phyloP scores from a whole-genome alignment of 2,113 vertebrate genomes.

The Chloropsis cyanopogon region DNA sequence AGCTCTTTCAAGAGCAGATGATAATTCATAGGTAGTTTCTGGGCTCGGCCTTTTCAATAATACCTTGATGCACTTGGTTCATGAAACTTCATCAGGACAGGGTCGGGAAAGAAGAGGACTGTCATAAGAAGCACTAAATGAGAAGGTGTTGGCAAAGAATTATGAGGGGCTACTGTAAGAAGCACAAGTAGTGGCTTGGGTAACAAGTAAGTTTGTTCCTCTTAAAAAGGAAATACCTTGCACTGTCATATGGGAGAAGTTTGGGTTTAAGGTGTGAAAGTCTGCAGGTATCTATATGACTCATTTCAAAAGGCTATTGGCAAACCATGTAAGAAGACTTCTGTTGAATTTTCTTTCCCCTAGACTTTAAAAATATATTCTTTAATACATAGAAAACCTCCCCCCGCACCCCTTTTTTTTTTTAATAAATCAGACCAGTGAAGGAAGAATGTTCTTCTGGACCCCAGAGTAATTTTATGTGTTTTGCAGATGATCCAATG shows the following conservation, averaged over 20 bases:
- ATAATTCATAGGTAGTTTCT: background rate
- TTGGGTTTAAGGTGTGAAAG: background rate
- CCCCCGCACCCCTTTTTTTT: rapidly evolving
- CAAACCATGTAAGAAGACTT: background rate
- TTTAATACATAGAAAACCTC: background rate
- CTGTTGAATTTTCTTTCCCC: background rate
- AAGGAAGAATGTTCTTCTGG: background rate
- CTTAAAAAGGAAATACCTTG: background rate
- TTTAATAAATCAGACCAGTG: background rate
- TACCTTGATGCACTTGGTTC: background rate
- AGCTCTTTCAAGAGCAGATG: background rate
- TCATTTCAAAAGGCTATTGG: background rate
- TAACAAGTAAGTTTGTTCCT: background rate
- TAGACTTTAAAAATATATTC: background rate
- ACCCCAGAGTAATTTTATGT: background rate
- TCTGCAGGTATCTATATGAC: background rate
- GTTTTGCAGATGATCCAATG: background rate
- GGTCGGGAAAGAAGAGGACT: background rate
- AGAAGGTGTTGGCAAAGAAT: background rate
- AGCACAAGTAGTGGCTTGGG: background rate
- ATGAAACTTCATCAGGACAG: background rate
- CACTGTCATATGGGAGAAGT: background rate
- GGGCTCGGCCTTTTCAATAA: rapidly evolving
- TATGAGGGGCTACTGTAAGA: background rate
- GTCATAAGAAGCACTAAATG: background rate